Evolutionary conservation across 2,113 vertebrate species (phyloP).

Genomic region (Nibea albiflora): DNA sequence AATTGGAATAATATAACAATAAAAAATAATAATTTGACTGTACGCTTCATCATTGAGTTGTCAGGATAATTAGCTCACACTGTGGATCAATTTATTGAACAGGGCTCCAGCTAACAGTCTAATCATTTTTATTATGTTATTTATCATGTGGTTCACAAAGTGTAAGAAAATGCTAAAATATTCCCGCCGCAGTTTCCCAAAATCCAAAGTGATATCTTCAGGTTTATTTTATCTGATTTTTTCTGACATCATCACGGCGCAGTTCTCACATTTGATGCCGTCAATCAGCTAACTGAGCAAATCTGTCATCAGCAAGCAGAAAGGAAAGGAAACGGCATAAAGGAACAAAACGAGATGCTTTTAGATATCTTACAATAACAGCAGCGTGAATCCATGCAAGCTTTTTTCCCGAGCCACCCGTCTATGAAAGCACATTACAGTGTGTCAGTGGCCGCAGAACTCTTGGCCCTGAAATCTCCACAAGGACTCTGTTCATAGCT

Average conservation of each 20-base stretch:
- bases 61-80: neutral
- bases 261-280: neutral
- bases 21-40: neutral
- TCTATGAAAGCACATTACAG: slow-evolving; percentile 38
- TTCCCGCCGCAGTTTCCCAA: neutral
- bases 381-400: neutral
- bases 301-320: neutral
- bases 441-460: slow-evolving; percentile 25
- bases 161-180: neutral
- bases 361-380: neutral
- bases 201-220: neutral
- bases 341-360: neutral
- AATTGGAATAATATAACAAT: too few species aligned
- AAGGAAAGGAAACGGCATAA: too few species aligned
- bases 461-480: slow-evolving; percentile 31
- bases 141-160: neutral
- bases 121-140: neutral
- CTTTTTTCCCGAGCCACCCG: neutral
- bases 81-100: neutral
- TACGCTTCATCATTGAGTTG: neutral
- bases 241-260: neutral
- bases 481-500: slow-evolving; percentile 46
- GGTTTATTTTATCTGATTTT: neutral
- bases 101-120: neutral
- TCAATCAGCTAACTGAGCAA: neutral